phyloP scores from a whole-genome alignment of 1,140 invertebrate genomes.

The Hormaphis cornu region DNA sequence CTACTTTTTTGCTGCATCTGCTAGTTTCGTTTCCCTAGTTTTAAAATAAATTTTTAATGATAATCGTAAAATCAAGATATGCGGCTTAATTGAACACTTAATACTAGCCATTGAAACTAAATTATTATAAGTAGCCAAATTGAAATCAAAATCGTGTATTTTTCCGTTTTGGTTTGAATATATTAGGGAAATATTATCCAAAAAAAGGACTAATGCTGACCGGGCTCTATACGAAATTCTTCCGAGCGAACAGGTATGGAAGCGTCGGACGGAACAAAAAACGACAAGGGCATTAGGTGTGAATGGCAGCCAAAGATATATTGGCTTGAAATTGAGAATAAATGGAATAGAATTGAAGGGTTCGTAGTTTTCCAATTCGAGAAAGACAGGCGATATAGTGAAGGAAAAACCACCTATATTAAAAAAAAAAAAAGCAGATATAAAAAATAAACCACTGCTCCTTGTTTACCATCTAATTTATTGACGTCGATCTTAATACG shows the following conservation, averaged over 20 bases:
- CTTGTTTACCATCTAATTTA: conserved; percentile 16
- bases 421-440: conserved; percentile 11
- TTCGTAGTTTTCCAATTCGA: conserved; percentile 24
- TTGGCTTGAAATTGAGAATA: conserved; percentile 18
- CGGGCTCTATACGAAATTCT: conserved; percentile 14
- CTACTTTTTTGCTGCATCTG: too few species aligned
- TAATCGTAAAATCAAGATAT: too few species aligned
- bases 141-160: neutral
- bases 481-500: neutral
- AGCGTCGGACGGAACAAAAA: conserved; percentile 19
- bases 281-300: conserved; percentile 24
- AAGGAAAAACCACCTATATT: neutral
- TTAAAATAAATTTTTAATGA: too few species aligned
- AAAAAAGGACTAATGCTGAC: conserved; percentile 12
- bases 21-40: too few species aligned
- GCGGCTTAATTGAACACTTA: too few species aligned
- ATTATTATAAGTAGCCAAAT: too few species aligned
- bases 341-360: conserved; percentile 19
- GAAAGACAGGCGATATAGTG: neutral
- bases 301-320: conserved; percentile 24
- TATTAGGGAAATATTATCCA: conserved; percentile 16
- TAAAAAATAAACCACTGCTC: neutral
- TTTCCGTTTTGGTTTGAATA: conserved; percentile 8
- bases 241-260: neutral
- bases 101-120: too few species aligned